Percentiles rank a stretch among this genome's conserved stretches.
These are phyloP conservation scores for Schizopygopsis pylzovi DNA, from an alignment of 2,797 vertebrate genomes.

Conservation along the genomic window DNA sequence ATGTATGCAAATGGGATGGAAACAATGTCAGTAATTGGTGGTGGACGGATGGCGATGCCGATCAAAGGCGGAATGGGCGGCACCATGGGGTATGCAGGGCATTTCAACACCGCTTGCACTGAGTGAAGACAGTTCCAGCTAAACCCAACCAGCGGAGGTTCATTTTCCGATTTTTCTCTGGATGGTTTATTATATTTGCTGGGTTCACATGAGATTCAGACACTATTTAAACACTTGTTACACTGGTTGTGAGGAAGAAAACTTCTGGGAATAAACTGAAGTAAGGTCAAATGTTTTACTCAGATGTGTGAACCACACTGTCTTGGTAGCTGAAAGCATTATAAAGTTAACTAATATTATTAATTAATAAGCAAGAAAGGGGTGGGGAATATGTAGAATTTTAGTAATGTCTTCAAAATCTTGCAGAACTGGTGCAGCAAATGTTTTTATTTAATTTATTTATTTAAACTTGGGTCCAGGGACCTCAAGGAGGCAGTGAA, in stretches of 20 bases:
- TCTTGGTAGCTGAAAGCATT: background rate
- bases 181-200: background rate
- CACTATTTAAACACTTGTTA: background rate
- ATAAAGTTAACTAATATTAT: background rate
- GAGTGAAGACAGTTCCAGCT: slow-evolving; percentile 6
- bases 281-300: background rate
- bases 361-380: background rate
- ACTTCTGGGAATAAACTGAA: background rate
- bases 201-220: background rate
- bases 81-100: slow-evolving; percentile 31
- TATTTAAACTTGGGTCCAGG: background rate
- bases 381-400: background rate
- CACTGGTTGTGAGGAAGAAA: background rate
- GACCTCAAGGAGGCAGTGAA: background rate
- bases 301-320: background rate
- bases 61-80: slow-evolving; percentile 15
- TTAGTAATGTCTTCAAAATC: background rate
- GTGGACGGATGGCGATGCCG: slow-evolving; percentile 21
- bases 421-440: background rate
- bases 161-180: background rate
- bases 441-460: background rate
- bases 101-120: slow-evolving; percentile 1
- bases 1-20: slow-evolving; percentile 52
- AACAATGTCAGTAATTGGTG: slow-evolving; percentile 49
- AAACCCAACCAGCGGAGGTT: slow-evolving; percentile 9